Evolutionary conservation across 1,140 invertebrate species (phyloP), one percentile per base, ranked within the genome.

Genomic region (Drosophila azteca): DNA sequence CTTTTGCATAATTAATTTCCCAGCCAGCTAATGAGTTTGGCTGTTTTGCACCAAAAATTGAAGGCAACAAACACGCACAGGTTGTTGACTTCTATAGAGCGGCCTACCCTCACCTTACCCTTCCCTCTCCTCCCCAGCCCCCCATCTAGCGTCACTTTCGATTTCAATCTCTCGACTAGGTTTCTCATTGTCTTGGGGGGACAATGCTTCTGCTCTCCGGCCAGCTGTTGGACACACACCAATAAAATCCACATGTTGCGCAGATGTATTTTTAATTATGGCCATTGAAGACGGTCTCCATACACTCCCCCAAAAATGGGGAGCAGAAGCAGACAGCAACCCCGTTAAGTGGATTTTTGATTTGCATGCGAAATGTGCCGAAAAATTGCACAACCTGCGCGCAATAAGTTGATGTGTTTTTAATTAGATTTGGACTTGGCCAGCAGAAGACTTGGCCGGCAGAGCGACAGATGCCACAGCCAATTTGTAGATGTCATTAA

Each of bases 1-100:
- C 68, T 88, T 88, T 79, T 87, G 83, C 83, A 87, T 87, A 87
- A 87, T 88, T 88, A 87, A 87, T 87, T 87, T 88, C 79, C 83
- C 83, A 88, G 70, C 85, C 82, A 70, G 70, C 66, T 87, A 88
- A 87, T 87, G 83, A 87, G 83, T 66, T 66, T 72, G 60, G 66
- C 63, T 85, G 78, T 78, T 87, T 78, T 82, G 75, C 78, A 82
- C 78, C 67, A 66, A 77, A 79, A 77, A 79, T 83, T 87, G 83
- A 87, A 87, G 83, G 83, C 83, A 87, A 88, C 78, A 53, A 74
- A 69, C 75, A 77, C 60, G 64, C 71, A 77, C 79, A 87, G 83
- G 83, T 87, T 87, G 83, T 87, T 87, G 83, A 87, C 83, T 87
- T 88, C 81, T 58, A 65, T 35, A 35, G 26, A 22, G 20, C 24